phyloP scores from a whole-genome alignment of 1,140 invertebrate species.

The Drosophila carrolli region DNA sequence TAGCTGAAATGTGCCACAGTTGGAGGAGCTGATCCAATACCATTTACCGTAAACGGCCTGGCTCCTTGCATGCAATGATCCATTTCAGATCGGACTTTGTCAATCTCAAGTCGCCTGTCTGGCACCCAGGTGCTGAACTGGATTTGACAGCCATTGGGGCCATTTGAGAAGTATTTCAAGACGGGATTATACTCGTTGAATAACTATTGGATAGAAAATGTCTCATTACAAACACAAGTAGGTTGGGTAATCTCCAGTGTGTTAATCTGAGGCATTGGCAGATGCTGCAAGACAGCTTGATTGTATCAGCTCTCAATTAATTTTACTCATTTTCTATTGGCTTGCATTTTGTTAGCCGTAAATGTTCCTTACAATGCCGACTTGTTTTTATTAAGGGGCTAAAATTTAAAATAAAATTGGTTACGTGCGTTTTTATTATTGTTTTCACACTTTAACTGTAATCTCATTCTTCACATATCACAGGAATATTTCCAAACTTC shows the following conservation, averaged over 20 bases:
- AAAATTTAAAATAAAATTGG: too few species aligned
- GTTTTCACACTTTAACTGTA: too few species aligned
- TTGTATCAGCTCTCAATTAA: conserved; percentile 1
- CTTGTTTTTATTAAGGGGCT: too few species aligned
- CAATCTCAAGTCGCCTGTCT: conserved; percentile 7
- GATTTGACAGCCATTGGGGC: conserved; percentile 20
- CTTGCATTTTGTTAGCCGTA: background rate
- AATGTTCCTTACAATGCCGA: too few species aligned
- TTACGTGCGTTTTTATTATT: too few species aligned
- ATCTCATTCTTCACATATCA: too few species aligned
- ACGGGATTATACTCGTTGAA: conserved; percentile 20
- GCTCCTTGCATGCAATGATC: conserved; percentile 41
- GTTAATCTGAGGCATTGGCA: conserved; percentile 20
- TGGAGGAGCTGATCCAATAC: conserved; percentile 25
- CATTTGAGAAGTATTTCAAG: conserved; percentile 14
- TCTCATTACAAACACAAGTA: conserved; percentile 17
- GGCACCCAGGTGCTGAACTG: conserved; percentile 10
- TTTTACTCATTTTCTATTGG: conserved; percentile 1
- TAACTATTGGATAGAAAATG: conserved; percentile 16
- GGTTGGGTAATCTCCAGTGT: conserved; percentile 28
- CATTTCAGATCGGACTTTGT: conserved; percentile 32
- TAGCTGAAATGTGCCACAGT: conserved; percentile 38
- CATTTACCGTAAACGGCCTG: conserved; percentile 49
- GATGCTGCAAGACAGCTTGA: conserved; percentile 12
- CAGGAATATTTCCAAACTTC: too few species aligned